Evolutionary conservation across 2,113 vertebrate species (phyloP).

Genomic region (Campylomormyrus tamandua): DNA sequence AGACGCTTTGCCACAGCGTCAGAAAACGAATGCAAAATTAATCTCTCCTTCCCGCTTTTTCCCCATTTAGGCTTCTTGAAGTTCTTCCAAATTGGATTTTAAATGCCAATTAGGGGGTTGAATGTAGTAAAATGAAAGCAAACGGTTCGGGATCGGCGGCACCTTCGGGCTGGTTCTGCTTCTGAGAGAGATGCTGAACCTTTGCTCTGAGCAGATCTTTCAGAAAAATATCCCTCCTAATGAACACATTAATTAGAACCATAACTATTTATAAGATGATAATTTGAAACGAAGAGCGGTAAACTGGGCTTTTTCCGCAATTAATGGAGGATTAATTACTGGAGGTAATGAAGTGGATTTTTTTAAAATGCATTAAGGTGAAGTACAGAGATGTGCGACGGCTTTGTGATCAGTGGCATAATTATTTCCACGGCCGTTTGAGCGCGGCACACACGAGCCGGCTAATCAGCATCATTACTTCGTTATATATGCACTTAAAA

Average conservation of each 20-base stretch:
- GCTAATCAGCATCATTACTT: conserved; percentile 99
- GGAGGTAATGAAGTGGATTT: conserved; percentile 99
- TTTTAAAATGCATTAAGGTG: conserved; percentile 98
- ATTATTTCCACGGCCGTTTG: conserved; percentile 96
- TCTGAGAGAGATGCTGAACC: conserved; percentile 92
- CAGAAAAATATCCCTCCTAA: conserved; percentile 98
- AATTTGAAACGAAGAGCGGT: conserved; percentile 98
- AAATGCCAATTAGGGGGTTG: conserved; percentile 99
- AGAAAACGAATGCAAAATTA: conserved; percentile 39
- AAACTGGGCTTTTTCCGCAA: conserved; percentile 99
- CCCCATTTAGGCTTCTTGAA: conserved; percentile 90
- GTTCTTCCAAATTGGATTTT: conserved; percentile 99
- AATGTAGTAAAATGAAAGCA: conserved; percentile 99
- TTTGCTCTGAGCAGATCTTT: conserved; percentile 98
- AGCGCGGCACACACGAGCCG: conserved; percentile 75
- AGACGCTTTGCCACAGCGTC: conserved; percentile 25
- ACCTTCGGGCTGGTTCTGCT: conserved; percentile 99
- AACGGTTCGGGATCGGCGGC: conserved; percentile 94
- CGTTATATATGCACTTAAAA: conserved; percentile 99
- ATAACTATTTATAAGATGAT: conserved; percentile 99
- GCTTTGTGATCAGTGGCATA: conserved; percentile 99
- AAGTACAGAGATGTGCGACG: conserved; percentile 96
- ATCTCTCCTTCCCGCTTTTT: conserved; percentile 54
- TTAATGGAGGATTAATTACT: conserved; percentile 99
- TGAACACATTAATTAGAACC: conserved; percentile 99